A percentile compares a stretch with the other conserved stretches of the same genome.
Evolutionary conservation across 64 coral and sea anemone genomes (phyloP).

Genomic region (Montipora sp.): DNA sequence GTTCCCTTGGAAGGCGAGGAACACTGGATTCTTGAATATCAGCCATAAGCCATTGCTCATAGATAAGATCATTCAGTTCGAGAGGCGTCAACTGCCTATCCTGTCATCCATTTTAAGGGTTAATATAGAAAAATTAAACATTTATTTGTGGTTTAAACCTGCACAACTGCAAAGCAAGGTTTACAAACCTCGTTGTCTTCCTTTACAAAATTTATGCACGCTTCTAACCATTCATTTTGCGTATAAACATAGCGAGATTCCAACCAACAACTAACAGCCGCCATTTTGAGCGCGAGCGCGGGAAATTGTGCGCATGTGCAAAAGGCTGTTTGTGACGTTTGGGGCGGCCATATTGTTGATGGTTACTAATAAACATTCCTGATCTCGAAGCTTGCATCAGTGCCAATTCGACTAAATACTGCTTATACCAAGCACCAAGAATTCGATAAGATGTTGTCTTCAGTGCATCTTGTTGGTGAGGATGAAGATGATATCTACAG

Average conservation of each 20-base stretch:
- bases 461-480: conserved; percentile 97
- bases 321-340: conserved; percentile 27
- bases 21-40: conserved; percentile 86
- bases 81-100: conserved; percentile 20
- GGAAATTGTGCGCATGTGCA: conserved; percentile 6
- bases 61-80: conserved; percentile 72
- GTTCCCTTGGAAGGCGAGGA: conserved; percentile 13
- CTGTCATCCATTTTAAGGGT: conserved; percentile 6
- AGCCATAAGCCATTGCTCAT: conserved; percentile 88
- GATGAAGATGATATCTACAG: conserved; percentile 97
- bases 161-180: neutral
- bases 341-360: conserved; percentile 78
- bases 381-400: too few species aligned
- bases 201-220: conserved; percentile 74
- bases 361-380: conserved; percentile 71
- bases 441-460: conserved; percentile 71
- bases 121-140: neutral
- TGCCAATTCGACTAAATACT: too few species aligned
- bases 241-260: conserved; percentile 50
- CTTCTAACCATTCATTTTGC: conserved; percentile 78
- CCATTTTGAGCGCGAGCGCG: conserved; percentile 74
- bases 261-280: conserved; percentile 66
- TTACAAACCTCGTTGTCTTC: conserved; percentile 70
- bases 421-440: neutral
- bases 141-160: neutral